Base-by-base conservation (phyloP, 1,140 invertebrate species). In the Bombus impatiens region DNA sequence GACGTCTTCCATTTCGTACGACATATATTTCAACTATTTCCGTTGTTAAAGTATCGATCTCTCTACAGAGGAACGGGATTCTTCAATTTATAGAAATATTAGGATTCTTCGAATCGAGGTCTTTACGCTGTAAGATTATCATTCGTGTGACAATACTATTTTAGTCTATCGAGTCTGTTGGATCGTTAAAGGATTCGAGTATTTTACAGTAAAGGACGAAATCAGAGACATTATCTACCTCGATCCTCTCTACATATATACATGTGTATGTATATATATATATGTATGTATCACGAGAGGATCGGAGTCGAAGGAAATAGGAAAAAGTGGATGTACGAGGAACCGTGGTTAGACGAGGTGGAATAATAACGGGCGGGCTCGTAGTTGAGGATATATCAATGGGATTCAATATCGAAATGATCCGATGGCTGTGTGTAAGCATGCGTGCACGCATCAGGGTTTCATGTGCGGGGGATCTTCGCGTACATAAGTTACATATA, bases 371-470 rank as follows among this genome's bases (percentile, higher is more conserved):
- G 72, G 65, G 44, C 59, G 68, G 79, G 65, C 78, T 87, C 65
- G 53, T 67, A 84, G 82, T 82, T 75, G 35, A 83, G 85, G 68
- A 88, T 76, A 84, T 84, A 91, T 91, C 89, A 88, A 90, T 91
- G 83, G 83, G 87, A 90, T 90, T 91, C 86, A 87, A 90, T 91
- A 91, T 89, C 90, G 89, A 89, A 91, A 90, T 91, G 87, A 88
- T 89, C 88, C 87, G 82, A 89, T 89, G 79, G 87, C 79, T 62
- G 78, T 88, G 88, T 83, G 87, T 89, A 89, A 88, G 88, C 75
- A 88, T 80, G 88, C 86, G 88, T 88, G 86, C 81, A 86, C 71
- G 81, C 75, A 86, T 82, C 79, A 32, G 67, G 68, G 68, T 32
- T 59, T n/a, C 62, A 65, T 59, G 78, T 67, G 57, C 72, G 78